Evolutionary conservation across 2,888 invertebrate species (phyloP).

Genomic region (Acanthosoma haemorrhoidale): DNA sequence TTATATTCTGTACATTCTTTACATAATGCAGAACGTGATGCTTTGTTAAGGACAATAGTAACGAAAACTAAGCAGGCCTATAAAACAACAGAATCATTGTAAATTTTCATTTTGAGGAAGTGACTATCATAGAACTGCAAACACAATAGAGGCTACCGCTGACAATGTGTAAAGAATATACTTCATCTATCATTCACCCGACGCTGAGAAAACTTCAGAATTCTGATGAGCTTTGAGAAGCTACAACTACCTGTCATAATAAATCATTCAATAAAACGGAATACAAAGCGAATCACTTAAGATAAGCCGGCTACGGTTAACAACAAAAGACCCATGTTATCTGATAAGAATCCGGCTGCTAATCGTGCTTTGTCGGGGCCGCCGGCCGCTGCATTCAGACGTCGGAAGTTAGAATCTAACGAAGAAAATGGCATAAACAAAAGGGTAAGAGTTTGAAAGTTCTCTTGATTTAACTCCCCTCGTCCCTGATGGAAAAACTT

Average conservation of each 20-base stretch:
- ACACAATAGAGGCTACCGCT: no score
- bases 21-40: no score
- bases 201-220: neutral
- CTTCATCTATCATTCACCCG: neutral
- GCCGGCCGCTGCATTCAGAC: neutral
- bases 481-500: conserved; percentile 12
- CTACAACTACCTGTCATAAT: neutral
- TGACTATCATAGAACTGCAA: no score
- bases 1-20: no score
- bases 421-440: conserved; percentile 10
- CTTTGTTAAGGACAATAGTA: no score
- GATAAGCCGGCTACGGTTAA: neutral
- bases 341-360: neutral
- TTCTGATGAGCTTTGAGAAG: neutral
- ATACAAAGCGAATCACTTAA: conserved; percentile 11
- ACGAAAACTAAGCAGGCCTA: no score
- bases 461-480: neutral
- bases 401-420: no score
- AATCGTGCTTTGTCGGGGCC: conserved; percentile 4
- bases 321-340: neutral
- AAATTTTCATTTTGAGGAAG: no score
- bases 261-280: conserved; percentile 7
- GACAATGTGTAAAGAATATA: neutral
- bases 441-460: neutral
- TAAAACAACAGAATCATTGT: no score